Evolutionary conservation across 2,797 vertebrate species (phyloP).

Genomic region (Bradypus variegatus): DNA sequence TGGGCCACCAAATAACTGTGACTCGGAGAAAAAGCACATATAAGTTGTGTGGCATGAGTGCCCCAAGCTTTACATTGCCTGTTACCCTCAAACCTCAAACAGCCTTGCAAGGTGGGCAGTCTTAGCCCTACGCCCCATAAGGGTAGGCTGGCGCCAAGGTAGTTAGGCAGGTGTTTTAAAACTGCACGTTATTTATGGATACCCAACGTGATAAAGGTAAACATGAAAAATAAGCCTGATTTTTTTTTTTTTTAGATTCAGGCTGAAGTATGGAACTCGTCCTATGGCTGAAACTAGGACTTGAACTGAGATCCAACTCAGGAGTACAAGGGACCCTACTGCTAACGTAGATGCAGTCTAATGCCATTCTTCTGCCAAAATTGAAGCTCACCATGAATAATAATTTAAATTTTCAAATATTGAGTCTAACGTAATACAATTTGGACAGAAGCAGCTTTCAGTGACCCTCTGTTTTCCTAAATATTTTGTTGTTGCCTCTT

Average conservation of each 20-base stretch:
- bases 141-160: accelerated
- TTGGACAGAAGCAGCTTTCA: not conserved
- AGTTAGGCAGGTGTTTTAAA: not conserved
- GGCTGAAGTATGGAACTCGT: not conserved
- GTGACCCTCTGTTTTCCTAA: not conserved
- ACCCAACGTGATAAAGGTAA: not conserved
- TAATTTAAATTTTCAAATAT: not conserved
- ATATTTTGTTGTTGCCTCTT: not conserved
- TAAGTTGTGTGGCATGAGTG: not conserved
- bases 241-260: not conserved
- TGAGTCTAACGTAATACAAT: not conserved
- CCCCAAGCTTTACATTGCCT: not conserved
- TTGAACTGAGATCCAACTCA: not conserved
- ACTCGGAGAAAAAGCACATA: not conserved
- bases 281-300: not conserved
- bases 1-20: not conserved
- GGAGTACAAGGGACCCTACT: too few species aligned
- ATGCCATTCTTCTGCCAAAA: not conserved
- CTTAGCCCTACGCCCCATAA: not conserved
- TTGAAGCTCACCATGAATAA: not conserved
- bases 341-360: not conserved
- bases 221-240: not conserved
- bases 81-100: accelerated
- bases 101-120: not conserved
- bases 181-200: accelerated